phyloP scores from a whole-genome alignment of 2,888 invertebrate species.

The Aethes cnicana region DNA sequence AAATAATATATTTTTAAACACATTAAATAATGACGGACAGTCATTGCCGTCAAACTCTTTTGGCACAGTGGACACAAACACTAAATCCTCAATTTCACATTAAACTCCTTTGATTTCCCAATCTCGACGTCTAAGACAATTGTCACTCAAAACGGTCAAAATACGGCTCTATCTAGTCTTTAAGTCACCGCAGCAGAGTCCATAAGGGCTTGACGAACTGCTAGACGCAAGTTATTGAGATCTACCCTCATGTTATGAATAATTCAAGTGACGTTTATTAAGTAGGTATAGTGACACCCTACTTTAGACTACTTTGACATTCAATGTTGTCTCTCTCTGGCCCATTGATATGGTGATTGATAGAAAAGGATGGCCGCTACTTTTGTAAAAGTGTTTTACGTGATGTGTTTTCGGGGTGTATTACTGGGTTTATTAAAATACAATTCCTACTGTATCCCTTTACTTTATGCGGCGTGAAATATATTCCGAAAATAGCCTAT shows the following conservation, averaged over 20 bases:
- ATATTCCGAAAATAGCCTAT: too few relatives aligned
- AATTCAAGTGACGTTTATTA: slow-evolving; percentile 78
- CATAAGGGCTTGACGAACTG: slow-evolving; percentile 40
- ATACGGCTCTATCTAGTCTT: slow-evolving; percentile 42
- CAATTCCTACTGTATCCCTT: too few relatives aligned
- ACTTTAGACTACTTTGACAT: slow-evolving; percentile 7
- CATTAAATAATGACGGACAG: not conserved
- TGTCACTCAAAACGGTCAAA: slow-evolving; percentile 42
- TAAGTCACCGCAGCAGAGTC: slow-evolving; percentile 50
- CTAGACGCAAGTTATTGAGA: slow-evolving; percentile 55
- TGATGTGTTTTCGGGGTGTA: too few relatives aligned
- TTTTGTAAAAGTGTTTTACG: slow-evolving; percentile 27
- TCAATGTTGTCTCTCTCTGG: slow-evolving; percentile 43
- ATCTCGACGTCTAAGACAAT: slow-evolving; percentile 42
- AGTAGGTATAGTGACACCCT: slow-evolving; percentile 45
- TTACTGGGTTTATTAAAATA: too few relatives aligned
- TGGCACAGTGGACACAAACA: slow-evolving; percentile 5
- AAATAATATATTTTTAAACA: too few relatives aligned
- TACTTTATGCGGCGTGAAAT: too few relatives aligned
- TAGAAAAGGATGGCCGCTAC: slow-evolving; percentile 18
- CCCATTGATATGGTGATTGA: slow-evolving; percentile 36
- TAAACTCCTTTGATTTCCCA: slow-evolving; percentile 56
- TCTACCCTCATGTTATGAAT: slow-evolving; percentile 75
- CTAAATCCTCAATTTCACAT: slow-evolving; percentile 36
- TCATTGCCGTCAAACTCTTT: not conserved